These are phyloP conservation scores for Macaca mulatta DNA, from an alignment of 2,113 vertebrate species.

Conservation along the genomic window DNA sequence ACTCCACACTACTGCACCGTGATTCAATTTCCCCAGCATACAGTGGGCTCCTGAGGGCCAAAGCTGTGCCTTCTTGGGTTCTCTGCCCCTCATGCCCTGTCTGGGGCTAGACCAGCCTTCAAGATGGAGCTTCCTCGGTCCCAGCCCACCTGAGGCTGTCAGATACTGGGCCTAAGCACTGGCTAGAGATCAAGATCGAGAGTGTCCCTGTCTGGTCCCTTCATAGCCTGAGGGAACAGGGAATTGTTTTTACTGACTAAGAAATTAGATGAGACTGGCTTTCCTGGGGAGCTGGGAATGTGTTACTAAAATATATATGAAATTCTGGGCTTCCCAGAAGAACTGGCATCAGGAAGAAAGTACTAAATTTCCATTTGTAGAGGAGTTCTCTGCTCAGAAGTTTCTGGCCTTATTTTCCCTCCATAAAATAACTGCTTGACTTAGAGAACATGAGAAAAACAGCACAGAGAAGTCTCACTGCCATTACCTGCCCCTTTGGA, in stretches of 20 bases:
- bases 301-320: slow-evolving; percentile 36
- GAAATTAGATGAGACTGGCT: slow-evolving; percentile 31
- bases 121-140: not conserved
- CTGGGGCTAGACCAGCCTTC: not conserved
- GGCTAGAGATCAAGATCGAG: not conserved
- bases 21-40: not conserved
- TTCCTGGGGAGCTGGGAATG: not conserved
- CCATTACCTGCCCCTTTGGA: not conserved
- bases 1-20: too few relatives aligned
- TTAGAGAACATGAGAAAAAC: not conserved
- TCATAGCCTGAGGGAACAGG: not conserved
- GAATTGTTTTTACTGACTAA: not conserved
- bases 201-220: not conserved
- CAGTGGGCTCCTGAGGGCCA: not conserved
- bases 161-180: not conserved
- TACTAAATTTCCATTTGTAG: slow-evolving; percentile 7
- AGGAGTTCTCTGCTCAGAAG: slow-evolving; percentile 22
- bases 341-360: slow-evolving; percentile 19
- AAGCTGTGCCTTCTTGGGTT: not conserved
- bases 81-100: not conserved
- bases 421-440: slow-evolving; percentile 43
- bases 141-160: not conserved
- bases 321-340: slow-evolving; percentile 34
- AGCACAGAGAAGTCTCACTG: not conserved
- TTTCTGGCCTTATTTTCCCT: slow-evolving; percentile 31